Conservation (phyloP, 2,113 vertebrate genomes). For the Crocuta crocuta region DNA sequence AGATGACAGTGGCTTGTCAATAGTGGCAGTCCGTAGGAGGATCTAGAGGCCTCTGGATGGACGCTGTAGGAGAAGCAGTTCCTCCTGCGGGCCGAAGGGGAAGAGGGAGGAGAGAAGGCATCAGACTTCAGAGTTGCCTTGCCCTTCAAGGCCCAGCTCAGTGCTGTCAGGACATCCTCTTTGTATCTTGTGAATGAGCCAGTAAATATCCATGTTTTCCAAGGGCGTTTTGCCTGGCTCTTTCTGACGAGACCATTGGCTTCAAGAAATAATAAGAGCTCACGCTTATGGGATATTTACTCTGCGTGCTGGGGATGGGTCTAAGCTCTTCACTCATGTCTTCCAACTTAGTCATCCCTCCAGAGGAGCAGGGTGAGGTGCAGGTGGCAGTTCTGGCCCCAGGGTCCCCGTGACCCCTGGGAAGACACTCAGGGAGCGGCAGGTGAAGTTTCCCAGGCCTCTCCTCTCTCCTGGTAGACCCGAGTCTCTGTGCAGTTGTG, state of each 20-base stretch:
- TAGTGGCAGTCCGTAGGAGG: not conserved
- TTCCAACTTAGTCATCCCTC: not conserved
- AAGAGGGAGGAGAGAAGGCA: not conserved
- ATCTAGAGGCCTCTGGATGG: not conserved
- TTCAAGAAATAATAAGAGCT: not conserved
- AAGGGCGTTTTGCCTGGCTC: not conserved
- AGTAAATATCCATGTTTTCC: not conserved
- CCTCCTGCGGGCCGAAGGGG: not conserved
- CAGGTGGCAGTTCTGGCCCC: not conserved
- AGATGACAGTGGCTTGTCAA: not conserved
- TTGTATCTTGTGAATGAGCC: not conserved
- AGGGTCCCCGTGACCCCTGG: not conserved
- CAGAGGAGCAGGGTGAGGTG: not conserved
- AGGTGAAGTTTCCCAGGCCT: not conserved
- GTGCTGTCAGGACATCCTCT: not conserved
- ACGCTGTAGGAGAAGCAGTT: not conserved
- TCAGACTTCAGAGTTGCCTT: not conserved
- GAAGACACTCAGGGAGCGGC: not conserved
- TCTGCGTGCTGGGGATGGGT: not conserved
- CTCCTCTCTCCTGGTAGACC: not conserved
- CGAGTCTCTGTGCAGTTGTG: rapidly evolving
- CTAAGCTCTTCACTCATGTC: not conserved
- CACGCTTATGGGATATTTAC: not conserved
- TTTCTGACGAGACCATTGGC: not conserved
- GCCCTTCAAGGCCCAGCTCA: not conserved